These are phyloP conservation scores for Calyptommatus sinebrachiatus DNA, from an alignment of 2,113 vertebrate genomes.

Conservation along the genomic window DNA sequence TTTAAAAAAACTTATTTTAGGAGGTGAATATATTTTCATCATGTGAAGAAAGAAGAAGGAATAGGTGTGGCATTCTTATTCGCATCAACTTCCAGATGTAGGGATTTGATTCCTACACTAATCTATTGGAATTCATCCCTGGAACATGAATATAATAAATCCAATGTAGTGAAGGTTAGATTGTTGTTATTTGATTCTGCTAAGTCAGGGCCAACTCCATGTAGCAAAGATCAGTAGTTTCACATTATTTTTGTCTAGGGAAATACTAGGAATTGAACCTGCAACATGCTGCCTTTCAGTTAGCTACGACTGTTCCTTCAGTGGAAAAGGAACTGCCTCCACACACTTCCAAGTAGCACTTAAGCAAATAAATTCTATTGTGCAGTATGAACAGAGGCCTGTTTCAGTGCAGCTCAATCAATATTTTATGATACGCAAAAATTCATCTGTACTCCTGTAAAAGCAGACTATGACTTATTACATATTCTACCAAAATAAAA, in stretches of 20 bases:
- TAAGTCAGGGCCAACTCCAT: too few species aligned
- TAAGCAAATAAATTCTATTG: slow-evolving; percentile 36
- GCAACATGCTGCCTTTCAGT: too few species aligned
- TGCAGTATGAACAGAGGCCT: background rate
- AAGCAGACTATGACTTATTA: background rate
- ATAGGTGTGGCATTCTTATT: slow-evolving; percentile 52
- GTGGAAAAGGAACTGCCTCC: too few species aligned
- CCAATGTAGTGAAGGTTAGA: too few species aligned
- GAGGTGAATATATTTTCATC: slow-evolving; percentile 54
- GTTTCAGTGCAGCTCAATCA: background rate
- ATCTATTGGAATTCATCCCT: slow-evolving; percentile 40
- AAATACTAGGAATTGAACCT: too few species aligned
- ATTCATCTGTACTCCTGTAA: background rate
- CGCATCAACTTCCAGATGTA: slow-evolving; percentile 61
- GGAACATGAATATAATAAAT: slow-evolving; percentile 22
- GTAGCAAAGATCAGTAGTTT: too few species aligned
- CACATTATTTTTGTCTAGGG: too few species aligned
- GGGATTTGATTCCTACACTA: slow-evolving; percentile 38
- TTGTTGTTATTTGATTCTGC: too few species aligned
- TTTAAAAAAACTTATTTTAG: slow-evolving; percentile 67
- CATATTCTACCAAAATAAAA: background rate
- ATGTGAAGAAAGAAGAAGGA: slow-evolving; percentile 48
- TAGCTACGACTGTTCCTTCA: too few species aligned
- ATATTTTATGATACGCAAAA: background rate
- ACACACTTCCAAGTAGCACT: slow-evolving; percentile 8